Base-by-base conservation (phyloP, 2,797 vertebrate genomes). In the Acanthurus lineatus region DNA sequence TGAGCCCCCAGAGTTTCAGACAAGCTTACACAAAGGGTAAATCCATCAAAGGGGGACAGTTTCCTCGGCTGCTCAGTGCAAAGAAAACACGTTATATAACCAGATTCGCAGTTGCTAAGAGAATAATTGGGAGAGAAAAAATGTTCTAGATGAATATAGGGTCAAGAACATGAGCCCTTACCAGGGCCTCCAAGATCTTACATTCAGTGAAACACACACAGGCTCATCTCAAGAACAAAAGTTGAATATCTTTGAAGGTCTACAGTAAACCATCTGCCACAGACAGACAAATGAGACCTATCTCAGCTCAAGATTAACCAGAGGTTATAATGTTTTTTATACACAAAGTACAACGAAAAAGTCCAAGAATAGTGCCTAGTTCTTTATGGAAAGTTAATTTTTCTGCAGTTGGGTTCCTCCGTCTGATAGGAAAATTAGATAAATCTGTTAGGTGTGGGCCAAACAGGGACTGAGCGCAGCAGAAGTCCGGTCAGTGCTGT, bases 51-150 rank as follows among this genome's bases (percentile, higher is more conserved):
- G 69, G 48, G 70, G 69, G 77, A 72, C 38, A 61, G 76, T 77
- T 82, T 80, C 63, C 70, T 81, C 15, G 56, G 83, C 56, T 75
- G 65, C 76, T 79, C 45, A 11, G 77, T 58, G 47, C 81, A 85
- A 72, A 82, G 74, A 88, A 83, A 88, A 88, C 49, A 69, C 35
- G 73, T 94, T 92, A 84, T 65, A 70, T 89, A 93, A 94, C 69
- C 60, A 57, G 62, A 79, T 60, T 67, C 32, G 15, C 62, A 59
- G 72, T 61, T 79, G 71, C 77, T 86, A 57, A 60, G 77, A 63
- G 79, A 81, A 25, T 82, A 84, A 84, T 69, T 84, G 72, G 74
- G 35, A 63, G 67, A 74, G 47, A 45, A 48, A 73, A 73, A 82
- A 77, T 71, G 73, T 72, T 81, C 35, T 19, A 20, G 17, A 80